phyloP scores from a whole-genome alignment of 2,888 invertebrate species.

The Nemurella pictetii region DNA sequence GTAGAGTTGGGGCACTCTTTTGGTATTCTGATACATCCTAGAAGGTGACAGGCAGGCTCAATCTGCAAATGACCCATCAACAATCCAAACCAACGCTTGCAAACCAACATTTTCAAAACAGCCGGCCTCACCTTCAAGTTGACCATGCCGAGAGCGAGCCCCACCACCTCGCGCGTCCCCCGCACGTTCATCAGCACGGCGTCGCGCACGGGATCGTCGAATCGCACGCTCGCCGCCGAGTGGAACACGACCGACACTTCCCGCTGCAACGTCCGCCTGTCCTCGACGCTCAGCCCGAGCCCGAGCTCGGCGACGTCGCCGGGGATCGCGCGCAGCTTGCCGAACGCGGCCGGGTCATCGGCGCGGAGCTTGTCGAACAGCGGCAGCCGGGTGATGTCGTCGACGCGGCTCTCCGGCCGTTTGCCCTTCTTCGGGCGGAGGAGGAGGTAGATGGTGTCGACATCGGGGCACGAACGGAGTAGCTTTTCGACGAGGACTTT shows the following conservation, averaged over 20 bases:
- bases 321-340: neutral
- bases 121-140: neutral
- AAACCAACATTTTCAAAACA: too few relatives aligned
- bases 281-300: neutral
- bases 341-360: neutral
- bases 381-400: neutral
- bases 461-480: neutral
- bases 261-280: neutral
- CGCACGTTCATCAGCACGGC: constrained; percentile 3
- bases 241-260: neutral
- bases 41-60: too few relatives aligned
- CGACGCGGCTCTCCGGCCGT: neutral
- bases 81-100: too few relatives aligned
- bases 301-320: neutral
- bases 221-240: neutral
- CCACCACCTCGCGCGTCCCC: neutral
- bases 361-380: neutral
- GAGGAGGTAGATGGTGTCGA: neutral
- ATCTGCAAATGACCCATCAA: too few relatives aligned
- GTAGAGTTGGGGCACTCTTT: too few relatives aligned
- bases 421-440: neutral
- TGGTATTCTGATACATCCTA: too few relatives aligned
- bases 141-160: neutral
- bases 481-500: neutral
- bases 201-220: neutral